Conservation (phyloP, 2,888 invertebrate species). For the Thera britannica region DNA sequence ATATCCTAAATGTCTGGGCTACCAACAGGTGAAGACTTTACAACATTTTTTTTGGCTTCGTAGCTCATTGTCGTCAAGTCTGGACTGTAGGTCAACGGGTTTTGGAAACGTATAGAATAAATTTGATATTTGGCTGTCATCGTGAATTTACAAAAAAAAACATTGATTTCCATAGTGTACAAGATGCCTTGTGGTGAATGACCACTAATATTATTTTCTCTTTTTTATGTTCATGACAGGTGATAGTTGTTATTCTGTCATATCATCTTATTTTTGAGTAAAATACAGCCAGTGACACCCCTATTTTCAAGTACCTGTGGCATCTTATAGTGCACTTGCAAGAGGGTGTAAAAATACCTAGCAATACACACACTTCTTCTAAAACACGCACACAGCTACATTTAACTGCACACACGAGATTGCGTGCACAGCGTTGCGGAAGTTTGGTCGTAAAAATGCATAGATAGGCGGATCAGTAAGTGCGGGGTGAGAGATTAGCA, state of each 20-base stretch:
- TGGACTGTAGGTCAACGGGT: too few relatives aligned
- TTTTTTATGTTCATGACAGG: too few relatives aligned
- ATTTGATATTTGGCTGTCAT: too few relatives aligned
- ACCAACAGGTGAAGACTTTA: too few relatives aligned
- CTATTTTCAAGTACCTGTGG: conserved; percentile 48
- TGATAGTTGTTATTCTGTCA: too few relatives aligned
- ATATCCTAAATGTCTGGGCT: not conserved
- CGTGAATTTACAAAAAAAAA: too few relatives aligned
- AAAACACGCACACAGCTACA: conserved; percentile 25
- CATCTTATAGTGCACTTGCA: conserved; percentile 51
- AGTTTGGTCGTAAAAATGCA: conserved; percentile 37
- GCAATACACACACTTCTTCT: conserved; percentile 28
- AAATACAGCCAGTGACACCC: conserved; percentile 14
- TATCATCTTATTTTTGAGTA: too few relatives aligned
- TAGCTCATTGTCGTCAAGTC: too few relatives aligned
- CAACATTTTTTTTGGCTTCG: too few relatives aligned
- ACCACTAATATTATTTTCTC: too few relatives aligned
- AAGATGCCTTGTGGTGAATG: too few relatives aligned
- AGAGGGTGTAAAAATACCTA: conserved; percentile 43
- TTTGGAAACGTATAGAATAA: too few relatives aligned
- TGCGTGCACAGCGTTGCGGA: conserved; percentile 38
- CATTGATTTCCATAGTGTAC: not conserved
- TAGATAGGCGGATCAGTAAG: conserved; percentile 28
- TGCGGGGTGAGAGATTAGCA: conserved; percentile 30
- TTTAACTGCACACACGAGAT: conserved; percentile 23